These are phyloP conservation scores for Drosophila melanica DNA, from an alignment of 1,140 invertebrate species.

Conservation along the genomic window DNA sequence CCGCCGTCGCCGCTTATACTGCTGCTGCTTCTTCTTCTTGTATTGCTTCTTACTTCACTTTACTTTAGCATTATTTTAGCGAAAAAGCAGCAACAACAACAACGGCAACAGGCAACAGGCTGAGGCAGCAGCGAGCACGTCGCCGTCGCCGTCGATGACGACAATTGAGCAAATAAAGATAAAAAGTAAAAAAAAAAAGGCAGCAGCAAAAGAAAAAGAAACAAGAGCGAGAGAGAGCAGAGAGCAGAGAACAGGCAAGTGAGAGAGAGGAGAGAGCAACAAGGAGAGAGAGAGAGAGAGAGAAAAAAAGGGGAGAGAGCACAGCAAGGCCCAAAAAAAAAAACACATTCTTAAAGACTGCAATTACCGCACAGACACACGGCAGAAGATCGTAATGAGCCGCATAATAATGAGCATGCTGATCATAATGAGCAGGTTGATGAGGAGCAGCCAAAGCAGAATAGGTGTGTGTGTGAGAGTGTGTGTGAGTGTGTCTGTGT, in stretches of 20 bases:
- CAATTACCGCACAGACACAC: conserved; percentile 67
- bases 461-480: too few species aligned
- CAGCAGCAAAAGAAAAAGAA: conserved; percentile 11
- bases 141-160: conserved; percentile 62
- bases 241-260: conserved; percentile 10
- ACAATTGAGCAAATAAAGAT: conserved; percentile 81
- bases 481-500: conserved; percentile 30
- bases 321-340: conserved; percentile 55
- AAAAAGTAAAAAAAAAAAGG: conserved; percentile 51
- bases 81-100: conserved; percentile 47
- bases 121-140: conserved; percentile 26
- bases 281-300: conserved; percentile 7
- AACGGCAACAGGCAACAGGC: neutral
- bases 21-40: conserved; percentile 32
- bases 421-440: conserved; percentile 25
- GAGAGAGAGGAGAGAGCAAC: conserved; percentile 3
- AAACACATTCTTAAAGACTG: conserved; percentile 80
- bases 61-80: conserved; percentile 79
- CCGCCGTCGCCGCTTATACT: conserved; percentile 1
- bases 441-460: conserved; percentile 19
- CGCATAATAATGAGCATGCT: neutral
- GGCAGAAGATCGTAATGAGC: conserved; percentile 30
- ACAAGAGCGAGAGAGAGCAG: conserved; percentile 5
- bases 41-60: conserved; percentile 67
- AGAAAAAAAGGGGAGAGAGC: conserved; percentile 6